Conservation (phyloP, 2,113 vertebrate species). For the Chloebia gouldiae region DNA sequence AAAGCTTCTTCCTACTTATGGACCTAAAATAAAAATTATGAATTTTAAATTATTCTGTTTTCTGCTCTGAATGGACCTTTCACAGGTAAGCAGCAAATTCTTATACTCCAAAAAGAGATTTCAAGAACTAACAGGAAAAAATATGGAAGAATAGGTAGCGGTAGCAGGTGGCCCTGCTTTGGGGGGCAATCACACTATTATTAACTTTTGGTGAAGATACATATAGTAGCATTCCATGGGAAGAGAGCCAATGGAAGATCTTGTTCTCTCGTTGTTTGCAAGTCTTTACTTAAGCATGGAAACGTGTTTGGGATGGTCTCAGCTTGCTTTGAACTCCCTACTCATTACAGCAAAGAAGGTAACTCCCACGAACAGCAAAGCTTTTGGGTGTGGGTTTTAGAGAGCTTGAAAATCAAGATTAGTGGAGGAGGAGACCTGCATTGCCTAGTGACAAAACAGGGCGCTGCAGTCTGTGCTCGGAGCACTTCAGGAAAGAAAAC, state of each 20-base stretch:
- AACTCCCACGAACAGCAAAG: not conserved
- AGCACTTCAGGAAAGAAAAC: not conserved
- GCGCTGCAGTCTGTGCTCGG: not conserved
- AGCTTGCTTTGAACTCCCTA: not conserved
- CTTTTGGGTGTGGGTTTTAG: not conserved
- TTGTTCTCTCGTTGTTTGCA: not conserved
- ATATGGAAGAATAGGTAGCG: not conserved
- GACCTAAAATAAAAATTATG: not conserved
- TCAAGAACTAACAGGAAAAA: not conserved
- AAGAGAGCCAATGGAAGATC: not conserved
- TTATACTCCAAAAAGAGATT: not conserved
- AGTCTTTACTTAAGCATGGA: not conserved
- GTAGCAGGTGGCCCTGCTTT: not conserved
- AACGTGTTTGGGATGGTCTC: not conserved
- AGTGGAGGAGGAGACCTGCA: not conserved
- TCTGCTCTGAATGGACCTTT: not conserved
- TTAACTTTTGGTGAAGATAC: not conserved
- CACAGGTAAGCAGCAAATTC: not conserved
- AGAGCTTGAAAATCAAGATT: conserved; percentile 52
- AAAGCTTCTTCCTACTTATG: not conserved
- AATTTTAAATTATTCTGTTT: not conserved
- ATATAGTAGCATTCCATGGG: fast-evolving
- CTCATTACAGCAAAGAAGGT: not conserved
- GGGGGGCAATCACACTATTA: not conserved
- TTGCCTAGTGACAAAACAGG: not conserved